Percentiles rank a stretch among this genome's conserved stretches.
Evolutionary conservation across 92 coral and sea anemone species (phyloP).

Genomic region (Umimayanthus kanabou): DNA sequence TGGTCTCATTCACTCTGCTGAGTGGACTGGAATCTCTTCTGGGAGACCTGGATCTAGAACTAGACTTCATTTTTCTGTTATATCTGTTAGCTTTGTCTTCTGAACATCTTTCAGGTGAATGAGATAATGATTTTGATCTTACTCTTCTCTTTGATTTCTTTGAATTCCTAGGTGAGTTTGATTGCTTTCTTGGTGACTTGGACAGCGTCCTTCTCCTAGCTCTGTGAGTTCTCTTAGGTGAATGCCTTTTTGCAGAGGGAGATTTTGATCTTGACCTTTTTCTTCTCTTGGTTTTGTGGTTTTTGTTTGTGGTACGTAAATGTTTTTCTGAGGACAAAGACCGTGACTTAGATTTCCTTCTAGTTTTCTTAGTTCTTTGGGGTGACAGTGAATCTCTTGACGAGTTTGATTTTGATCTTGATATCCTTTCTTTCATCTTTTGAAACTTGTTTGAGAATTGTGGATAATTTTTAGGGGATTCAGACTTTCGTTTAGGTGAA

Average conservation of each 20-base stretch:
- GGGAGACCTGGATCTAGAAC: slow-evolving; percentile 51
- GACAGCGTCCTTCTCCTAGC: neutral
- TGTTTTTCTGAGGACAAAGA: slow-evolving; percentile 29
- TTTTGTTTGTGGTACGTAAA: slow-evolving; percentile 33
- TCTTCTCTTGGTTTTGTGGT: slow-evolving; percentile 28
- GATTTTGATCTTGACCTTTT: slow-evolving; percentile 48
- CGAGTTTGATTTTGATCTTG: slow-evolving; percentile 38
- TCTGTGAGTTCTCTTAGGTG: slow-evolving; percentile 15
- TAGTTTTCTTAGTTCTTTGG: slow-evolving; percentile 5
- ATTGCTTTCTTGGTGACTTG: slow-evolving; percentile 35
- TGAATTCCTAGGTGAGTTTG: slow-evolving; percentile 15
- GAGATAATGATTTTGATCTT: slow-evolving; percentile 12
- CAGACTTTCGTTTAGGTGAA: slow-evolving; percentile 27
- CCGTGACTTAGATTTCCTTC: slow-evolving; percentile 43
- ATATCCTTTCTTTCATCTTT: neutral
- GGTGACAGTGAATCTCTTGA: slow-evolving; percentile 17
- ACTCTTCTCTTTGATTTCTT: slow-evolving; percentile 43
- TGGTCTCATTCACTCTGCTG: neutral
- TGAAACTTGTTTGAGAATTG: neutral
- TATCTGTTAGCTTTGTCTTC: slow-evolving; percentile 10
- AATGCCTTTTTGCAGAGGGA: neutral
- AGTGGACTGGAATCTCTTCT: slow-evolving; percentile 4
- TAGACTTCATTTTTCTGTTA: slow-evolving; percentile 17
- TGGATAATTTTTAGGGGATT: slow-evolving; percentile 9
- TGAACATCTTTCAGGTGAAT: slow-evolving; percentile 41